phyloP scores from a whole-genome alignment of 2,113 vertebrate genomes.

The Rhadina sibilatrix region DNA sequence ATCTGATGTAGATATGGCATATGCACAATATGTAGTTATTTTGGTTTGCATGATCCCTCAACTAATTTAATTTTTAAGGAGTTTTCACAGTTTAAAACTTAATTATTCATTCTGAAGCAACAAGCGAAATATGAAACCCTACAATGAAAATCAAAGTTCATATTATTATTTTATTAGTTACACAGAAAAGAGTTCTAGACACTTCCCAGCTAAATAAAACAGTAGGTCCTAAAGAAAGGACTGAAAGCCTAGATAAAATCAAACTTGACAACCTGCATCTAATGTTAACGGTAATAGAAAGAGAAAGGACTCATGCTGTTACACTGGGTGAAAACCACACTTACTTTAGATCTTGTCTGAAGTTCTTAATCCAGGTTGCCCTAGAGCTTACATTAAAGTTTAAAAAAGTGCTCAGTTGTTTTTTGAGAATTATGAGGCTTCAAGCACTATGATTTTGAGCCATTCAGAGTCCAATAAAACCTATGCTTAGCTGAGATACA shows the following conservation, averaged over 20 bases:
- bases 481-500: background rate
- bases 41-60: background rate
- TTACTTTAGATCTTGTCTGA: background rate
- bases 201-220: background rate
- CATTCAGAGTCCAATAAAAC: background rate
- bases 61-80: background rate
- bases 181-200: background rate
- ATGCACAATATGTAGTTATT: background rate
- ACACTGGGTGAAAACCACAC: background rate
- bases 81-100: background rate
- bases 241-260: background rate
- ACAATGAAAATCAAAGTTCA: background rate
- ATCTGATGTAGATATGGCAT: background rate
- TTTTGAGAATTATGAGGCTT: background rate
- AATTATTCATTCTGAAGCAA: slow-evolving; percentile 35
- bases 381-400: background rate
- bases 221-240: background rate
- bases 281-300: background rate
- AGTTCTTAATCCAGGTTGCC: background rate
- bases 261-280: background rate
- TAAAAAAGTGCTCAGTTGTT: background rate
- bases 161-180: background rate
- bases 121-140: background rate
- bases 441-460: background rate
- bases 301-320: background rate